phyloP scores from a whole-genome alignment of 1,140 invertebrate species.

The Formica selysi region DNA sequence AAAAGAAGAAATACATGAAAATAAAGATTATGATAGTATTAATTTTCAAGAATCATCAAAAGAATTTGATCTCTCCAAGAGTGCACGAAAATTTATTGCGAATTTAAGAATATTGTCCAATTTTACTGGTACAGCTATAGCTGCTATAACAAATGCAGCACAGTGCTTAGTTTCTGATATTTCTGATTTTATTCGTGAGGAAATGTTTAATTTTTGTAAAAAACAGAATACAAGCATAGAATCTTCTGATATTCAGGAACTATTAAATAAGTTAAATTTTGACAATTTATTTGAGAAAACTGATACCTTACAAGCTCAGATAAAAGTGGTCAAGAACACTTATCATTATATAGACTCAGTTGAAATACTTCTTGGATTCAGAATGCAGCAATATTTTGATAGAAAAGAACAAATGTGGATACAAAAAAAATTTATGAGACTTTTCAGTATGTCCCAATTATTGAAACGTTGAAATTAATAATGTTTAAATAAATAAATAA shows the following conservation, averaged over 20 bases:
- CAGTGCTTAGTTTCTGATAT: constrained; percentile 6
- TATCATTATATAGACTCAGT: background rate
- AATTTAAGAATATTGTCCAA: background rate
- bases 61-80: background rate
- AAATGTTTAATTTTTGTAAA: constrained; percentile 2
- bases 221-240: background rate
- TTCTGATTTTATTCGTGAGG: background rate
- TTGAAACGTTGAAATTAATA: constrained; percentile 11
- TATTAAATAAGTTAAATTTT: constrained; percentile 14
- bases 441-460: background rate
- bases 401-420: background rate
- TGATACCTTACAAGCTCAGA: background rate
- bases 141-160: background rate
- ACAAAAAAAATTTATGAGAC: constrained; percentile 10
- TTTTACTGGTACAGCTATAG: constrained; percentile 5
- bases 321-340: background rate
- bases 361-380: constrained; percentile 17
- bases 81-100: background rate
- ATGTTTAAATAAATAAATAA: no score
- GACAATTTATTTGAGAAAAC: background rate
- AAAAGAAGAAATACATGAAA: background rate
- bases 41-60: background rate
- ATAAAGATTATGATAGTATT: background rate
- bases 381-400: constrained; percentile 14
- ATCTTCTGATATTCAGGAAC: background rate